Evolutionary conservation across 2,888 invertebrate species (phyloP).

Genomic region (Drosophila mimetica): DNA sequence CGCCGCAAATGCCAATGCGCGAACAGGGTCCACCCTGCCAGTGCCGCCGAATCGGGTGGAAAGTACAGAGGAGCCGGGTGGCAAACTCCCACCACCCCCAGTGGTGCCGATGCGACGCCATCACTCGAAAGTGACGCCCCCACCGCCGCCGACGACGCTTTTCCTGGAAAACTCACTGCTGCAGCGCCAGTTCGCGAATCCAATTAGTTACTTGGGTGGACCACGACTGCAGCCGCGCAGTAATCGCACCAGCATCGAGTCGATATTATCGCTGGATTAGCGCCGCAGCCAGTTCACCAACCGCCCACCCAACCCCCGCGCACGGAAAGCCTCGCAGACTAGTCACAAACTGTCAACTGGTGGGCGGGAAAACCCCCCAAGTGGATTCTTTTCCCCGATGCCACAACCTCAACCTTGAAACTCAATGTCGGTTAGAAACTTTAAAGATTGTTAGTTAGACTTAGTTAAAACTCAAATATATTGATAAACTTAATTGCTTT

Average conservation of each 20-base stretch:
- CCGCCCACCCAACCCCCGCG: not conserved
- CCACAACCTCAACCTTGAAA: conserved; percentile 30
- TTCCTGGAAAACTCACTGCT: conserved; percentile 76
- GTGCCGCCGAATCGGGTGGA: conserved; percentile 1
- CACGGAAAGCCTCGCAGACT: conserved; percentile 36
- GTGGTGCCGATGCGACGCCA: conserved; percentile 50
- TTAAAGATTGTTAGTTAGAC: conserved; percentile 47
- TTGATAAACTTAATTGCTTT: conserved; percentile 9
- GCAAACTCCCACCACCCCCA: conserved; percentile 13
- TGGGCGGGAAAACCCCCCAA: conserved; percentile 9
- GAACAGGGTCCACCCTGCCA: conserved; percentile 22
- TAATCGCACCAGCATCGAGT: conserved; percentile 87
- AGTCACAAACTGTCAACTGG: conserved; percentile 50
- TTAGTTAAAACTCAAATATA: conserved; percentile 36
- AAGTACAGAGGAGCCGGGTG: conserved; percentile 9
- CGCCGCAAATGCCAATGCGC: conserved; percentile 49
- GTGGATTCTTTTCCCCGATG: conserved; percentile 19
- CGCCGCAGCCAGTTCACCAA: conserved; percentile 20
- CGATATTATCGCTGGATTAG: conserved; percentile 88
- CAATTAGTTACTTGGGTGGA: conserved; percentile 89
- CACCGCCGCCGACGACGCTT: conserved; percentile 83
- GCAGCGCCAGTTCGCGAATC: conserved; percentile 86
- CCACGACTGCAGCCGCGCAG: conserved; percentile 85
- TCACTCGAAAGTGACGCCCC: conserved; percentile 44
- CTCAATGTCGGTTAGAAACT: conserved; percentile 36